A percentile compares a stretch with the other conserved stretches of the same genome.
Conservation (phyloP, 2,113 vertebrate species). For the Melozone crissalis region DNA sequence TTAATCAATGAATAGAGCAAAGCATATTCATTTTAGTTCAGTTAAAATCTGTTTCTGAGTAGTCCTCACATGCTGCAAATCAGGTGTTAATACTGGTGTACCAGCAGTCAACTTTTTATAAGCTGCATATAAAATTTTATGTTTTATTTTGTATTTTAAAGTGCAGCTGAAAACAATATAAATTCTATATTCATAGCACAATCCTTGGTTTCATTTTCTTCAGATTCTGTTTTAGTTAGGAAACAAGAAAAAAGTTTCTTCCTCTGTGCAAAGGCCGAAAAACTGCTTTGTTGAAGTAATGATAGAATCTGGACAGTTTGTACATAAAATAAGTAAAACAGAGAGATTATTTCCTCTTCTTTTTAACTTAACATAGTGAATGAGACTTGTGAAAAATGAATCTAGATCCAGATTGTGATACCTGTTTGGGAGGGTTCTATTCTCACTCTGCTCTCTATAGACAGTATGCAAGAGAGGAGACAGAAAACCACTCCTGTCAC, state of each 20-base stretch:
- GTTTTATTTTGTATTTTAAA: background rate
- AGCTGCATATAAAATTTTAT: background rate
- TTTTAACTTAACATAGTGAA: background rate
- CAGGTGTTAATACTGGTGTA: background rate
- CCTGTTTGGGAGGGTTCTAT: background rate
- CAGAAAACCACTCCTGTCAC: background rate
- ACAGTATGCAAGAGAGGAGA: background rate
- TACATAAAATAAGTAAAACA: background rate
- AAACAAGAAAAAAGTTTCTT: background rate
- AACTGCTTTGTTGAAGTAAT: background rate
- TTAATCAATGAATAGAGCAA: conserved; percentile 3
- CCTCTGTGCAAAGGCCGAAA: background rate
- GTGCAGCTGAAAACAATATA: background rate
- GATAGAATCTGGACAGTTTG: background rate
- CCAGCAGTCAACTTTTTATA: background rate
- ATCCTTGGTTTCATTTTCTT: background rate
- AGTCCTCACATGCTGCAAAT: background rate
- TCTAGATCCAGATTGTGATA: background rate
- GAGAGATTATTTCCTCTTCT: background rate
- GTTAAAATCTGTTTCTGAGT: background rate
- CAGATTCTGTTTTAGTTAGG: background rate
- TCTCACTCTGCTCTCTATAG: background rate
- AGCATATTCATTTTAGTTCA: background rate
- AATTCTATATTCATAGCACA: background rate
- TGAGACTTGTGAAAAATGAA: background rate